Percentiles rank a stretch among this genome's conserved stretches.
phyloP scores from a whole-genome alignment of 2,797 vertebrate species.

The Enteromius anoplus region DNA sequence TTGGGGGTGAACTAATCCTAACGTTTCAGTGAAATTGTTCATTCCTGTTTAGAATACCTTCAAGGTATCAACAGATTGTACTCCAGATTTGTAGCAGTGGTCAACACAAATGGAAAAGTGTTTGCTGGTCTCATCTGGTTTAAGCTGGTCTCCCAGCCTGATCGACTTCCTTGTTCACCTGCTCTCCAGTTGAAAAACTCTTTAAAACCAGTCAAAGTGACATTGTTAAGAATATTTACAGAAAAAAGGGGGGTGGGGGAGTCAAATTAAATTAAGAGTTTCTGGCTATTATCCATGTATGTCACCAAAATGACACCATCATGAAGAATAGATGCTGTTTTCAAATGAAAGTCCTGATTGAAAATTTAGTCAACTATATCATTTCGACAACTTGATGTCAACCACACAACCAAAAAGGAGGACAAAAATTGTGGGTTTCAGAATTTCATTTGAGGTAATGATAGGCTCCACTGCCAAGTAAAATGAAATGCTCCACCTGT shows the following conservation, averaged over 20 bases:
- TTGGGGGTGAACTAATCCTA: background rate
- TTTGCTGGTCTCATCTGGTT: background rate
- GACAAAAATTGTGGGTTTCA: conserved; percentile 20
- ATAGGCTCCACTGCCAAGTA: conserved; percentile 12
- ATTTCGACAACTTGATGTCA: conserved; percentile 9
- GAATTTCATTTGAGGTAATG: conserved; percentile 32
- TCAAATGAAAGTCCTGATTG: background rate
- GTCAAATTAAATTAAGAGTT: background rate
- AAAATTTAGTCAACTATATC: background rate
- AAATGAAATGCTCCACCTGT: conserved; percentile 13
- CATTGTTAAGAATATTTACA: background rate
- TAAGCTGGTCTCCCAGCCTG: background rate
- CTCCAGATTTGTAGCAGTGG: background rate
- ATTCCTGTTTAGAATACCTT: background rate
- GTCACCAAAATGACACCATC: background rate
- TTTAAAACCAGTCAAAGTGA: background rate
- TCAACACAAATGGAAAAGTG: background rate
- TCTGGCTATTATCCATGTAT: background rate
- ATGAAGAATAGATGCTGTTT: background rate
- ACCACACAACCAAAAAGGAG: background rate
- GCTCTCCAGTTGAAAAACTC: background rate
- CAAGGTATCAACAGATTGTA: background rate
- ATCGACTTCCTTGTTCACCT: no score
- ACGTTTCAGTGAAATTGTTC: background rate
- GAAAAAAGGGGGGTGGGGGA: background rate